Percentiles rank a stretch among this genome's conserved stretches.
These are phyloP conservation scores for Volucella bombylans DNA, from an alignment of 2,888 invertebrate species.

Conservation along the genomic window DNA sequence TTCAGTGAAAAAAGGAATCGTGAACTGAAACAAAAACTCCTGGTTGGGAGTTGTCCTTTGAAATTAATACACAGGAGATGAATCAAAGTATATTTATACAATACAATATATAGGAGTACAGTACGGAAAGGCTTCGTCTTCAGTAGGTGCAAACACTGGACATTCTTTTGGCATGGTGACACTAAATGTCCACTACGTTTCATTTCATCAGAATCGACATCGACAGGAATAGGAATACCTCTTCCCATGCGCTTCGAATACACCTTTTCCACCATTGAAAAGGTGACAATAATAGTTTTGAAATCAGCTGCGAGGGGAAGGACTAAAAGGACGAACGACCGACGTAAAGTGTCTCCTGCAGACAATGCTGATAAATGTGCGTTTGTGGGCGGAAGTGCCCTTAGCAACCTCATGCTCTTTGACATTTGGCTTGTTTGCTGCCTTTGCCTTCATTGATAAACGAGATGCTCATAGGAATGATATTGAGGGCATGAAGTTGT, in stretches of 20 bases:
- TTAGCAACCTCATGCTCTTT: not conserved
- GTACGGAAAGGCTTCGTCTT: not conserved
- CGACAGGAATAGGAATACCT: not conserved
- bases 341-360: not conserved
- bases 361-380: slow-evolving; percentile 1
- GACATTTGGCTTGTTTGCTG: not conserved
- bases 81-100: slow-evolving; percentile 39
- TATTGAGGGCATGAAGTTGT: too few species aligned
- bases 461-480: not conserved
- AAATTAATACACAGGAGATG: slow-evolving; percentile 18
- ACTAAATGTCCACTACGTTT: slow-evolving; percentile 19
- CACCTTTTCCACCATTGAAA: slow-evolving; percentile 15
- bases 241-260: not conserved
- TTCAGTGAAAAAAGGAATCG: slow-evolving; percentile 19
- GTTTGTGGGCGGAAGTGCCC: not conserved
- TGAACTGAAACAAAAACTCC: slow-evolving; percentile 4
- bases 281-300: slow-evolving; percentile 59
- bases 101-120: not conserved
- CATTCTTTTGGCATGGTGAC: slow-evolving; percentile 10
- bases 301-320: slow-evolving; percentile 42
- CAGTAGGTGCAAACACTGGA: slow-evolving; percentile 5
- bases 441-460: slow-evolving; percentile 11
- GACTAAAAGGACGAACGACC: not conserved
- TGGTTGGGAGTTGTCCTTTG: slow-evolving; percentile 48
- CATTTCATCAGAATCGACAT: not conserved